Evolutionary conservation across 2,888 invertebrate species (phyloP).

Genomic region (Alentia gelatinosa): DNA sequence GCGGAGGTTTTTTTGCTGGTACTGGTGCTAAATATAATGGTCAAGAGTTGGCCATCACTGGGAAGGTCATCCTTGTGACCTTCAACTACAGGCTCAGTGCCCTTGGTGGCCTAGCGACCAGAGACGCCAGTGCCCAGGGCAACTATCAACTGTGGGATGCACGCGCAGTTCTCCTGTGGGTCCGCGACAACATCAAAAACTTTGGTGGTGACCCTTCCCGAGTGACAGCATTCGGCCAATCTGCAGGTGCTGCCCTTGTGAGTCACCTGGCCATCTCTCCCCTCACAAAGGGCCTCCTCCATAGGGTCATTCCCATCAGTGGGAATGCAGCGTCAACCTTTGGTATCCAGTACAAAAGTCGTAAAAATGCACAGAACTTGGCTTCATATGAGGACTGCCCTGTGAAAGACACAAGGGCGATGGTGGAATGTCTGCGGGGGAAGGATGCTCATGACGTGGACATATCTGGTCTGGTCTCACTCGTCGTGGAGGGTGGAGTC

Average conservation of each 20-base stretch:
- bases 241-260: constrained; percentile 82
- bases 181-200: constrained; percentile 81
- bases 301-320: background rate
- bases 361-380: background rate
- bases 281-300: constrained; percentile 69
- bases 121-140: constrained; percentile 83
- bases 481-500: background rate
- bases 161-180: constrained; percentile 82
- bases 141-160: constrained; percentile 84
- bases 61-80: constrained; percentile 66
- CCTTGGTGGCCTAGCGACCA: constrained; percentile 83
- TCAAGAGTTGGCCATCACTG: constrained; percentile 67
- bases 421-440: background rate
- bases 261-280: constrained; percentile 77
- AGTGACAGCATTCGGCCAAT: constrained; percentile 83
- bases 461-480: background rate
- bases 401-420: background rate
- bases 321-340: background rate
- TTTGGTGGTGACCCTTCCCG: constrained; percentile 83
- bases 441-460: background rate
- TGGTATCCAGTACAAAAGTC: background rate
- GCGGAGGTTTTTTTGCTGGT: constrained; percentile 68
- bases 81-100: constrained; percentile 66
- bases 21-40: constrained; percentile 68
- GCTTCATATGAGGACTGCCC: background rate